These are phyloP conservation scores for Hafferia zeledoni DNA, from an alignment of 2,797 vertebrate genomes.

Conservation along the genomic window DNA sequence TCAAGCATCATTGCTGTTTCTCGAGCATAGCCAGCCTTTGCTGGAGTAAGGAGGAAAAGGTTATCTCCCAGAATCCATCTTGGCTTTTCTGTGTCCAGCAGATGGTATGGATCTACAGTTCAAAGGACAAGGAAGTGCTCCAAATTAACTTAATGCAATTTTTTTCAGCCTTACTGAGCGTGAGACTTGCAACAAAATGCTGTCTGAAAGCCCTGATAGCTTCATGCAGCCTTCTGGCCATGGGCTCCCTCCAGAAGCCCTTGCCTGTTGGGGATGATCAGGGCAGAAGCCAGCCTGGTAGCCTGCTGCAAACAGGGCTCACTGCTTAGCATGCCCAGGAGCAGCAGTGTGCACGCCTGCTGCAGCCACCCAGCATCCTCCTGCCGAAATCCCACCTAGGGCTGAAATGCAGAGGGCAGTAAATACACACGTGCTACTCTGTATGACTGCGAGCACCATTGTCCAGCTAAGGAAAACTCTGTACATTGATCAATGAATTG, in stretches of 20 bases:
- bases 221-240: background rate
- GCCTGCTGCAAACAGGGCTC: background rate
- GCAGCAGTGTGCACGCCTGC: background rate
- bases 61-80: background rate
- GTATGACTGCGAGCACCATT: fast-evolving
- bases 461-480: background rate
- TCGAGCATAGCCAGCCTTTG: background rate
- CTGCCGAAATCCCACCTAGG: background rate
- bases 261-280: background rate
- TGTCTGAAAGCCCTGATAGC: background rate
- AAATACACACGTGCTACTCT: fast-evolving
- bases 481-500: background rate
- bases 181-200: background rate
- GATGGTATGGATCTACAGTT: background rate
- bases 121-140: background rate
- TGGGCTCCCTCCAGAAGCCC: background rate
- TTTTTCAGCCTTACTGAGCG: background rate
- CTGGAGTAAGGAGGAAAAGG: background rate
- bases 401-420: background rate
- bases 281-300: background rate
- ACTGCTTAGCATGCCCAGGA: background rate
- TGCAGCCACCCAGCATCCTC: background rate
- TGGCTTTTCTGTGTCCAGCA: background rate
- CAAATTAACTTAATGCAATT: background rate
- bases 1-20: background rate